Base-by-base conservation (phyloP, 2,797 vertebrate genomes). In the Synaphobranchus kaupii region DNA sequence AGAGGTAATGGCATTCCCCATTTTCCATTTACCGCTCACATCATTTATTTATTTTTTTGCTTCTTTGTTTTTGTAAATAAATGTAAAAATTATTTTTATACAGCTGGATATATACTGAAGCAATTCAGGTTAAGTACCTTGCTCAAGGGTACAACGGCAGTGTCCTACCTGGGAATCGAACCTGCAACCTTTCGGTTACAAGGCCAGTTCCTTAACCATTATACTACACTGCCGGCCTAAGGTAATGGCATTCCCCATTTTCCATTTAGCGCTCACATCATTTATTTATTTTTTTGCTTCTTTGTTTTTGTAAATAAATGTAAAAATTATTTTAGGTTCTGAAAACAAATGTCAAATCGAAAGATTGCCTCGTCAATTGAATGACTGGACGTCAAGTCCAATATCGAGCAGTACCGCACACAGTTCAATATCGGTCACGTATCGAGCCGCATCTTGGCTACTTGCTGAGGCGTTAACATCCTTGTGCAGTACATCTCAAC, bases 391-490 rank as follows among this genome's bases (percentile, higher is more conserved):
- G 60, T 8, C 20, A 63, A 54, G 52, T 54, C 52, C 52, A 54
- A 60, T 20, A 25, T 10, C 4, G 25, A 68, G 25, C 25, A 68
- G 8, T 10, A 68, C n/a, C 63, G 7, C n/a, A n/a, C 63, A 28
- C 31, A 39, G 34, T 17, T 9, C 71, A 39, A 4, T 17, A 34
- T 73, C 2, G 9, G 28, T 34, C 25, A 73, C 28, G 31, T 15
- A 39, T 73, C 10, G 71, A 73, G 8, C 71, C 34, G 28, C 13
- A n/a, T 17, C 10, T 56, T 58, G 12, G 10, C 2, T n/a, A 66
- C 66, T 84, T 63, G 83, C 52, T 63, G 83, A 84, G n/a, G 56
- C 9, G 7, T 84, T 84, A 83, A 31, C 13, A 15, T 84, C 50
- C 82, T 20, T 31, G 82, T 34, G 58, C 58, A 20, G 58, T 15